phyloP scores from a whole-genome alignment of 2,797 vertebrate species.

The Taenioides sp. region DNA sequence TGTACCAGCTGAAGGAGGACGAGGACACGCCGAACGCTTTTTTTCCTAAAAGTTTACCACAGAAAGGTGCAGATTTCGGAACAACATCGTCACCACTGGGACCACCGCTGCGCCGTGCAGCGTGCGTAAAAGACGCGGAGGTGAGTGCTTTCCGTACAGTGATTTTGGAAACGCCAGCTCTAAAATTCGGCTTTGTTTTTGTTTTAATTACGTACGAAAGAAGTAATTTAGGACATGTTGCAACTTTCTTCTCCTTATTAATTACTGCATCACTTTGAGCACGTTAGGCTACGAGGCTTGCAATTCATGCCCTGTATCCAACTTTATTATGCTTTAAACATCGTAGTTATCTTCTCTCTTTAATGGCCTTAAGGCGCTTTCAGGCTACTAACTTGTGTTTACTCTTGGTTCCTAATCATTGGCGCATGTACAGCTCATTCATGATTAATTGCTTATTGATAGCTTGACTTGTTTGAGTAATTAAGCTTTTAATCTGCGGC shows the following conservation, averaged over 20 bases:
- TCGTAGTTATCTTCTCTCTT: neutral
- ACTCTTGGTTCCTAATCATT: neutral
- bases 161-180: constrained; percentile 7
- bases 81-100: neutral
- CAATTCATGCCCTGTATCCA: neutral
- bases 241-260: neutral
- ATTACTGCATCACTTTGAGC: neutral
- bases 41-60: constrained; percentile 35
- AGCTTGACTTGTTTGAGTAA: constrained; percentile 31
- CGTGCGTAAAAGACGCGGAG: constrained; percentile 29
- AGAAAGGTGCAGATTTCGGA: constrained; percentile 16
- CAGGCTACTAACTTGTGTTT: neutral
- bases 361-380: neutral
- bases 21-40: neutral
- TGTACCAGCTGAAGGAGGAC: constrained; percentile 14
- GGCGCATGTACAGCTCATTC: neutral
- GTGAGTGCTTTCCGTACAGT: constrained; percentile 47
- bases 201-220: neutral
- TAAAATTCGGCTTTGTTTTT: neutral
- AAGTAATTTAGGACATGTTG: neutral
- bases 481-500: constrained; percentile 21
- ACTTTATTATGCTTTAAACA: neutral
- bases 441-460: constrained; percentile 29
- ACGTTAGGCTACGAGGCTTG: neutral
- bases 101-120: constrained; percentile 11